Conservation (phyloP, 2,797 vertebrate species). For the Orestias chungarensis region DNA sequence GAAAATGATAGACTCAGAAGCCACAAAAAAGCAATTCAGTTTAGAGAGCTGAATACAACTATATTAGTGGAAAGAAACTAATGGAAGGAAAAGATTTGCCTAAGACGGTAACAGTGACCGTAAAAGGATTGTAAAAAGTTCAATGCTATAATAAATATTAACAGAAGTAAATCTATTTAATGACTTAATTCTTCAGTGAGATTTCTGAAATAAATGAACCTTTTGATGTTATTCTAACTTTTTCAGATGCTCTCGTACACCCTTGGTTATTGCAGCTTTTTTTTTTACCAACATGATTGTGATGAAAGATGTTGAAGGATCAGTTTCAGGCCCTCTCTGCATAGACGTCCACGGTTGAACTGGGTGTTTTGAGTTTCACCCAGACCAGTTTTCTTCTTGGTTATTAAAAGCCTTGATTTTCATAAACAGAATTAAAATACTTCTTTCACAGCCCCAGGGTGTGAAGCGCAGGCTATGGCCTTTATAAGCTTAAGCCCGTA, state of each 20-base stretch:
- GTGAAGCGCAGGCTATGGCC: slow-evolving; percentile 10
- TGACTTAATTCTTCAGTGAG: not conserved
- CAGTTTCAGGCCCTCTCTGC: slow-evolving; percentile 7
- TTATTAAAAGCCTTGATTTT: slow-evolving; percentile 10
- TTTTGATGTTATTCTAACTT: not conserved
- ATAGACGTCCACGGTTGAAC: slow-evolving; percentile 32
- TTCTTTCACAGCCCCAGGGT: not conserved
- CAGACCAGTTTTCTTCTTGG: slow-evolving; percentile 13
- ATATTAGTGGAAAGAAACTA: not conserved
- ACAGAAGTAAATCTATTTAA: not conserved
- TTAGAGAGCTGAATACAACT: not conserved
- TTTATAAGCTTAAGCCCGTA: slow-evolving; percentile 37
- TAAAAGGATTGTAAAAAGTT: not conserved
- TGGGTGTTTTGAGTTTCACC: slow-evolving; percentile 8
- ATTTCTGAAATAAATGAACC: not conserved
- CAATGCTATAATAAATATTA: not conserved
- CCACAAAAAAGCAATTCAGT: not conserved
- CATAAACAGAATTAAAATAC: slow-evolving; percentile 4
- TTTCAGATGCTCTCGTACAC: not conserved
- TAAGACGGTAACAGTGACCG: not conserved
- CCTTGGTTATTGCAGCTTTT: slow-evolving; percentile 40
- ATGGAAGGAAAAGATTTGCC: not conserved
- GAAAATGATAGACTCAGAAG: not conserved
- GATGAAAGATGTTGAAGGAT: slow-evolving; percentile 24
- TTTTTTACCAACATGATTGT: slow-evolving; percentile 32